Evolutionary conservation across 64 coral and sea anemone species (phyloP), one percentile per base, ranked within the genome.

Genomic region (Orbicella faveolata): DNA sequence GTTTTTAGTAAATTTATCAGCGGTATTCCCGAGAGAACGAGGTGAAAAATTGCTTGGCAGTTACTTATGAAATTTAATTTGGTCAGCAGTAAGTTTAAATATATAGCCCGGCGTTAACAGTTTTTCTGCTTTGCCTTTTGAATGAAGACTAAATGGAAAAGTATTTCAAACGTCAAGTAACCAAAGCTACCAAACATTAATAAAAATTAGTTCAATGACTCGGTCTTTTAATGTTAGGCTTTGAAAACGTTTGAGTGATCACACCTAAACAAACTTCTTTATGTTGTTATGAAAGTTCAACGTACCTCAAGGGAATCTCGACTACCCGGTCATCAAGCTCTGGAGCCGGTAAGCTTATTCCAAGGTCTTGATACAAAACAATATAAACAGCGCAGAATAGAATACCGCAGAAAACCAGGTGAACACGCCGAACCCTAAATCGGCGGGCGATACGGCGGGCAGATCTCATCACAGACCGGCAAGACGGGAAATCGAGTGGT

Each of bases 381-480:
- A 84, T 67, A 25, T 84, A 84, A 84, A 84, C 52, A 52, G 63
- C 82, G 12, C 82, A 84, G 23, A 84, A 70, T 2, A 84, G 12
- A 23, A 84, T 36, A 26, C 63, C 82, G 52, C 82, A 84, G 35
- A 84, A 84, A 30, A 21, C 63, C 67, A 84, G 36, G 39, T 84
- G 82, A 7, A 66, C 64, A 20, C 63, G 65, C 17, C 37, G 82
- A 72, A 72, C 37, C 82, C 82, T 23, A 30, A 84, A 70, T 70
- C 82, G 82, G 39, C 82, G 82, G 39, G 36, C 23, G 63, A 84
- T 14, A 53, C 63, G 82, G 48, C 63, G 63, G 63, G 52, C 8
- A 26, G 37, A 19, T 70, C 20, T 20, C 82, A 84, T 84, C 39
- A 84, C 35, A 26, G 20, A 21, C 35, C 23, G 5, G 11, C 25